Base-by-base conservation (phyloP, 2,113 vertebrate species). In the Platycercus adscitus region DNA sequence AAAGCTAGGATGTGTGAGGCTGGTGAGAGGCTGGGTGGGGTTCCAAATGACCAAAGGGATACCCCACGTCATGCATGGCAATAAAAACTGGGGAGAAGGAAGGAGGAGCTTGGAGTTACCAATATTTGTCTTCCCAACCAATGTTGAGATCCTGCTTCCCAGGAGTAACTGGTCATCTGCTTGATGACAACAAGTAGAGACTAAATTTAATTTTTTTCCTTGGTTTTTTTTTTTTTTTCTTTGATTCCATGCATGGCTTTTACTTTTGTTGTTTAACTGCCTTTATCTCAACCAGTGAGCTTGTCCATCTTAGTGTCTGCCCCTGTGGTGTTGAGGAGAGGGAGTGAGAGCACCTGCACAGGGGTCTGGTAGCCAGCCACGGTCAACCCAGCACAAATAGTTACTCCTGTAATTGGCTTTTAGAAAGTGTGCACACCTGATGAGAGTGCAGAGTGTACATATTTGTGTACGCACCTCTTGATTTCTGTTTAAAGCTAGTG, bases 161-260 rank as follows among this genome's bases (percentile, higher is more conserved):
- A 5, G 28, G 8, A 50, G 3, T 10, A 2, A 8, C 17, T 70
- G 28, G 8, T n/a, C n/a, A 53, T 41, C 8, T 73, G 13, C 17
- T 12, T 81, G 43, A 29, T 55, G 6, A n/a, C 25, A 7, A 29
- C 2, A 69, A 56, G 6, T 2, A 37, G 17, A 44, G 14, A 46
- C 6, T 58, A 58, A 58, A 70, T 81, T 78, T 58, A n/a, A 58
- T n/a, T 8, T 25, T 46, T 47, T 47, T 21, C 46, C 20, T 11
- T 17, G 17, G 10, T 19, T 31, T 19, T 73, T 63, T 31, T 46
- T 55, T 11, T 17, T 29, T 65, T 83, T 84, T 1, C 13, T 61
- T 87, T 41, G n/a, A 61, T 71, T 63, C 31, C 7, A 8, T 0
- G 0, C 0, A 0, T 12, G 17, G 3, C 9, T 83, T 77, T 44